Evolutionary conservation across 2,797 vertebrate species (phyloP).

Genomic region (Odontamblyopus rebecca): DNA sequence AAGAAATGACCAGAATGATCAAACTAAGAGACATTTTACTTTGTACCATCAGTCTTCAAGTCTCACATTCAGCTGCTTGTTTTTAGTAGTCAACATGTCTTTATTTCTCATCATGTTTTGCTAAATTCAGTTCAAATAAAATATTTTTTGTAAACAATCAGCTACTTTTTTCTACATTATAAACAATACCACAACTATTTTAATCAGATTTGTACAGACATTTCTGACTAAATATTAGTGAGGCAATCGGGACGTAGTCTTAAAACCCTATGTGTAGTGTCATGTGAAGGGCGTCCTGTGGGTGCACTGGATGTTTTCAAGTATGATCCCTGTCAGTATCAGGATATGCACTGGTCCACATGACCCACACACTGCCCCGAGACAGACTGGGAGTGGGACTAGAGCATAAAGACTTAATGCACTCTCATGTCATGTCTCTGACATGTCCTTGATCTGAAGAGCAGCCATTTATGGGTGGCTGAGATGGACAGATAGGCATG

Average conservation of each 20-base stretch:
- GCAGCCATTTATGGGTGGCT: conserved; percentile 25
- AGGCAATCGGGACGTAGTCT: conserved; percentile 8
- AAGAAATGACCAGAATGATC: neutral
- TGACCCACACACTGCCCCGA: conserved; percentile 19
- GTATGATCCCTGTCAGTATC: conserved; percentile 55
- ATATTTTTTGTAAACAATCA: too few relatives aligned
- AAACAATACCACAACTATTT: too few relatives aligned
- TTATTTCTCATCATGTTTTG: too few relatives aligned
- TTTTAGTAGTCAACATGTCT: too few relatives aligned
- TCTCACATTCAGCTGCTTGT: too few relatives aligned
- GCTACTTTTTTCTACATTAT: too few relatives aligned
- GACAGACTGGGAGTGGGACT: conserved; percentile 16
- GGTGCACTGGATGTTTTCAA: conserved; percentile 44
- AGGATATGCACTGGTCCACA: conserved; percentile 36
- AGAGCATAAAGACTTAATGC: conserved; percentile 19
- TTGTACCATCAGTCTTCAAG: too few relatives aligned
- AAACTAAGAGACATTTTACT: neutral
- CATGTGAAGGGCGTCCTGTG: conserved; percentile 24
- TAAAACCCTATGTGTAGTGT: conserved; percentile 40
- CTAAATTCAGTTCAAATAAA: too few relatives aligned
- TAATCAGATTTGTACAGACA: too few relatives aligned
- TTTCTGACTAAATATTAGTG: too few relatives aligned
- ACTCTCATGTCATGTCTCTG: conserved; percentile 13
- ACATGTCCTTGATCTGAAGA: conserved; percentile 31
- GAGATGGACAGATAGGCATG: conserved; percentile 2